Evolutionary conservation across 2,888 invertebrate species (phyloP).

Genomic region (Eupithecia subumbrata): DNA sequence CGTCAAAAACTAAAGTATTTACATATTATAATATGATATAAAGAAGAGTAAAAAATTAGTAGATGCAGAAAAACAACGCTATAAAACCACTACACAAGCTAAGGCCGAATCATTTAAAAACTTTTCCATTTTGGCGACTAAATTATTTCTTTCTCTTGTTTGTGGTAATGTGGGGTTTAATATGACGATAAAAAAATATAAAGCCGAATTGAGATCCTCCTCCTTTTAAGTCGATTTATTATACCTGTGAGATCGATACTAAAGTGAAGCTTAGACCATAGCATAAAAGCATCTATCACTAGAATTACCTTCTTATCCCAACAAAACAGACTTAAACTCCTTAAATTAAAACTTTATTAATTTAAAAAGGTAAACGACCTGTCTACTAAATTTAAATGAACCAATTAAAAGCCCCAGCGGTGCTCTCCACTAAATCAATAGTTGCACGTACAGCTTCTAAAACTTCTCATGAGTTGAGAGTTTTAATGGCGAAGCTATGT

Average conservation of each 20-base stretch:
- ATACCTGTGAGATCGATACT: not conserved
- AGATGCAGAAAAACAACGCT: too few relatives aligned
- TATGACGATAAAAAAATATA: too few relatives aligned
- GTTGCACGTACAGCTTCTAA: conserved; percentile 32
- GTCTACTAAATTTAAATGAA: conserved; percentile 27
- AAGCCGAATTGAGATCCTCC: too few relatives aligned
- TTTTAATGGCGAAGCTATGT: not conserved
- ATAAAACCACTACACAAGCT: too few relatives aligned
- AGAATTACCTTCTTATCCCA: not conserved
- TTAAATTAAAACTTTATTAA: conserved; percentile 13
- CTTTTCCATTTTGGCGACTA: not conserved
- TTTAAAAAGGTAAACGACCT: conserved; percentile 27
- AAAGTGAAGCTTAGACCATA: not conserved
- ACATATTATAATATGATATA: too few relatives aligned
- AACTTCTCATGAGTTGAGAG: conserved; percentile 25
- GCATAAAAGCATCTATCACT: not conserved
- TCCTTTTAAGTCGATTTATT: not conserved
- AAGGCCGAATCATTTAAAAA: not conserved
- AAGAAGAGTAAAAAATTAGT: too few relatives aligned
- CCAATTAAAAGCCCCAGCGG: conserved; percentile 8
- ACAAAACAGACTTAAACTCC: not conserved
- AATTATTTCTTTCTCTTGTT: not conserved
- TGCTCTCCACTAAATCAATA: conserved; percentile 31
- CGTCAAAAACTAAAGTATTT: too few relatives aligned
- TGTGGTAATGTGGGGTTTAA: not conserved